Evolutionary conservation across 2,797 vertebrate species (phyloP), one percentile per base, ranked within the genome.

Genomic region (Rhinoraja longicauda): DNA sequence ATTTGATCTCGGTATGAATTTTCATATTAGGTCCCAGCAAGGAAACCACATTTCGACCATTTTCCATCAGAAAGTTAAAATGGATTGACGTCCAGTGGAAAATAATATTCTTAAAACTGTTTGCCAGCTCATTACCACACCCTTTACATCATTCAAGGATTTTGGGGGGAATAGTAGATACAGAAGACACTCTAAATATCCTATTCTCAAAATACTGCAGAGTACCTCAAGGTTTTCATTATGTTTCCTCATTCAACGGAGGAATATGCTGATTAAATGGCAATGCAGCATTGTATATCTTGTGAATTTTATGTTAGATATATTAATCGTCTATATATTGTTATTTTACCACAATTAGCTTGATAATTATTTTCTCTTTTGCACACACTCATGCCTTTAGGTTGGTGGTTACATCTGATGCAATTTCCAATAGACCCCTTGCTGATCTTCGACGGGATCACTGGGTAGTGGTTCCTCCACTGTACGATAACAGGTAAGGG

Each of bases 301-400:
- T 7, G 21, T 26, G 1, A 75, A 8, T 77, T 12, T 77, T 77
- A 77, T 62, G 15, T 17, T 26, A 13, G 57, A n/a, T 86, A 29
- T n/a, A 17, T 29, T 76, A 0, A 82, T 81, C 5, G 21, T 45
- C 45, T 62, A 86, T 84, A 26, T 12, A 59, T 13, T 62, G 2
- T 32, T n/a, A 13, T 6, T 13, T 86, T 86, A 29, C 13, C 59
- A 57, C 29, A 86, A 86, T 86, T 86, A 62, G 82, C 29, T 86
- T 26, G 57, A 29, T 62, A 57, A 88, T 88, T 29, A 67, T 88
- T 88, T 67, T 62, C 84, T 88, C 17, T n/a, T 88, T 32, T 88
- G n/a, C 21, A 24, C 84, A 64, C 62, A 9, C 4, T 10, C 21
- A 17, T 84, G 21, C 5, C 67, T 62, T n/a, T 67, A 88, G 84